A percentile compares a stretch with the other conserved stretches of the same genome.
Evolutionary conservation across 2,888 invertebrate genomes (phyloP).

Genomic region (Unio delphinus): DNA sequence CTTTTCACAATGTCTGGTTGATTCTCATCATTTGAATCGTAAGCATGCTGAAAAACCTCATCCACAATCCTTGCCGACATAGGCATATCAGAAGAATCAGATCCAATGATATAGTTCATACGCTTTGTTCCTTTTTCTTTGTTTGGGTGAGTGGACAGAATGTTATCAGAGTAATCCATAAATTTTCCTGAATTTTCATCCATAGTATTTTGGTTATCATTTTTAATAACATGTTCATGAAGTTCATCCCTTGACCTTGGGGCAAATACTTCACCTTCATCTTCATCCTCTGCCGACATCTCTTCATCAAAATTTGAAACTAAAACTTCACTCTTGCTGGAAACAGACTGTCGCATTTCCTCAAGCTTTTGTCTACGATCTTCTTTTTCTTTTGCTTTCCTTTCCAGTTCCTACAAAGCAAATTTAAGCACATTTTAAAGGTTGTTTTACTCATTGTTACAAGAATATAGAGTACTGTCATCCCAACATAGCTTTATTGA

Average conservation of each 20-base stretch:
- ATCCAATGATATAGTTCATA: constrained; percentile 26
- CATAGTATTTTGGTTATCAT: neutral
- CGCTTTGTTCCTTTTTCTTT: constrained; percentile 35
- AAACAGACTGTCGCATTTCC: constrained; percentile 50
- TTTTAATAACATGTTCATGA: constrained; percentile 3
- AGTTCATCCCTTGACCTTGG: constrained; percentile 1
- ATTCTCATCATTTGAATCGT: constrained; percentile 34
- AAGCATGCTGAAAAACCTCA: constrained; percentile 50
- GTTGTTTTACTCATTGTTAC: neutral
- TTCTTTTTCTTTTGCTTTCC: constrained; percentile 43
- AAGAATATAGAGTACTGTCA: too few species aligned
- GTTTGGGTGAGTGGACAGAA: constrained; percentile 30
- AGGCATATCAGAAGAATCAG: constrained; percentile 23
- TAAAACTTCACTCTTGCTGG: constrained; percentile 33
- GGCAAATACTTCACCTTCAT: constrained; percentile 9
- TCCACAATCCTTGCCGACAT: constrained; percentile 46
- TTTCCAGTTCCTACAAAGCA: constrained; percentile 41
- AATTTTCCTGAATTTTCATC: constrained; percentile 16
- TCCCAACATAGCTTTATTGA: too few species aligned
- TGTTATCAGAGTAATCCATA: constrained; percentile 28
- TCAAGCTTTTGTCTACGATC: constrained; percentile 52
- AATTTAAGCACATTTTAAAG: constrained; percentile 1
- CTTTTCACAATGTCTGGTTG: constrained; percentile 96
- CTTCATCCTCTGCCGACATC: constrained; percentile 9
- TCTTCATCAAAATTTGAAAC: constrained; percentile 2